These are phyloP conservation scores for Hoplodrina blanda DNA, from an alignment of 2,888 invertebrate species.

Conservation along the genomic window DNA sequence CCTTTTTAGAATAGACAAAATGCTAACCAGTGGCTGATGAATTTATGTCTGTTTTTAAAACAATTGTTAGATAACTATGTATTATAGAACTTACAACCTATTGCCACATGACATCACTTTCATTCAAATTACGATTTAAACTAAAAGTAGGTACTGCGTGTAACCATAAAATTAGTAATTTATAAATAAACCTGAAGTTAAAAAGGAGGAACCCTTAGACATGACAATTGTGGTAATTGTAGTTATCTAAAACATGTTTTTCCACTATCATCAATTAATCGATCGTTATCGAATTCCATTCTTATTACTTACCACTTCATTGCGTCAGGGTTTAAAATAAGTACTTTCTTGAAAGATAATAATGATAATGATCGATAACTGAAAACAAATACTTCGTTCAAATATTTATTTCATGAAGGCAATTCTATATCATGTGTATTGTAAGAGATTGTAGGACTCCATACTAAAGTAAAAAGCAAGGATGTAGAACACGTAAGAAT, in stretches of 20 bases:
- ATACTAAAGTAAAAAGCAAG: conserved; percentile 20
- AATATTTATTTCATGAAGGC: conserved; percentile 19
- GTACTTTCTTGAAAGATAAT: conserved; percentile 32
- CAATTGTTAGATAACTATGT: conserved; percentile 26
- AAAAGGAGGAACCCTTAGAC: conserved; percentile 30
- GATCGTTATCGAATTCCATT: conserved; percentile 63
- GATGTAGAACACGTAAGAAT: conserved; percentile 38
- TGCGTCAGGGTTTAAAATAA: conserved; percentile 47
- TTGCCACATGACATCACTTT: conserved; percentile 24
- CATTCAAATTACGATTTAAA: neutral
- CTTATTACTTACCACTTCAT: conserved; percentile 47
- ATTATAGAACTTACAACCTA: conserved; percentile 18
- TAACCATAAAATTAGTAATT: neutral
- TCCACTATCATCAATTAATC: conserved; percentile 54
- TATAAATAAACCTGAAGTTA: neutral
- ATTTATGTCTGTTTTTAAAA: conserved; percentile 39
- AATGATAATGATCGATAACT: conserved; percentile 25
- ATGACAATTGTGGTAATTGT: conserved; percentile 16
- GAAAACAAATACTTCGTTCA: conserved; percentile 27
- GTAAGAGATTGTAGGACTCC: conserved; percentile 23
- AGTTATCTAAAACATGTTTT: conserved; percentile 46
- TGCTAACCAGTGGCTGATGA: conserved; percentile 34
- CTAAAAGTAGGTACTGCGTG: neutral
- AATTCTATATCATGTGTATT: conserved; percentile 21
- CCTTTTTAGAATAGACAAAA: conserved; percentile 36